These are phyloP conservation scores for Onychomys leucogaster DNA, from an alignment of 2,797 vertebrate species.

Conservation along the genomic window DNA sequence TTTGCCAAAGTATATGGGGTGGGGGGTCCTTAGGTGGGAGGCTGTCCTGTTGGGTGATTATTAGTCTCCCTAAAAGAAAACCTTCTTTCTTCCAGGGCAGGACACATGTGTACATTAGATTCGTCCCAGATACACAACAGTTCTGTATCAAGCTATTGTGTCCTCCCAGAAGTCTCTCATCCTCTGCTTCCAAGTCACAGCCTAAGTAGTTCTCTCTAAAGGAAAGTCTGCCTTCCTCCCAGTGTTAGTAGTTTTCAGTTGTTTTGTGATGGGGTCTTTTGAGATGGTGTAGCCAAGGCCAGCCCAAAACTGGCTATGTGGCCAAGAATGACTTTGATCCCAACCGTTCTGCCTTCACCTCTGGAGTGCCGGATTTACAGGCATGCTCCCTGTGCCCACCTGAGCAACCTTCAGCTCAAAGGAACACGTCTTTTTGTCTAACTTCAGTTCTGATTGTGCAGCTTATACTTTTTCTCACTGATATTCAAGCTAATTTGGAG, in stretches of 20 bases:
- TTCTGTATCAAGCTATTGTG: background rate
- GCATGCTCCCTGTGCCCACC: background rate
- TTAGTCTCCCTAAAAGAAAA: conserved; percentile 58
- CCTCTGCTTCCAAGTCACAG: background rate
- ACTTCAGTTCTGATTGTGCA: conserved; percentile 16
- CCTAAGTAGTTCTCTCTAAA: background rate
- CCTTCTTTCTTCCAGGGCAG: conserved; percentile 28
- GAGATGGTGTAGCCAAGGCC: background rate
- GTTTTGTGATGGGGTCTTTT: background rate
- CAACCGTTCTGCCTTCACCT: background rate
- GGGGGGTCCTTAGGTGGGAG: background rate
- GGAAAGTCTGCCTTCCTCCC: background rate
- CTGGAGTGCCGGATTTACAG: background rate
- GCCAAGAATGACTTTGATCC: background rate
- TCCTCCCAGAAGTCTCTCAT: background rate
- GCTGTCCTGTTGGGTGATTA: background rate
- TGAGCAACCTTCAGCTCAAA: conserved; percentile 7
- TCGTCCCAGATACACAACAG: background rate
- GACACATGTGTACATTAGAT: background rate
- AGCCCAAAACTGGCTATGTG: background rate
- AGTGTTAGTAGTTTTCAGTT: background rate
- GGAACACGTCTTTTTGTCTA: conserved; percentile 33
- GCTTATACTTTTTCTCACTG: background rate
- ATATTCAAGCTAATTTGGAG: conserved; percentile 49
- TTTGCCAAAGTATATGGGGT: conserved; percentile 42